phyloP scores from a whole-genome alignment of 2,888 invertebrate species.

The Brachyptera risi region DNA sequence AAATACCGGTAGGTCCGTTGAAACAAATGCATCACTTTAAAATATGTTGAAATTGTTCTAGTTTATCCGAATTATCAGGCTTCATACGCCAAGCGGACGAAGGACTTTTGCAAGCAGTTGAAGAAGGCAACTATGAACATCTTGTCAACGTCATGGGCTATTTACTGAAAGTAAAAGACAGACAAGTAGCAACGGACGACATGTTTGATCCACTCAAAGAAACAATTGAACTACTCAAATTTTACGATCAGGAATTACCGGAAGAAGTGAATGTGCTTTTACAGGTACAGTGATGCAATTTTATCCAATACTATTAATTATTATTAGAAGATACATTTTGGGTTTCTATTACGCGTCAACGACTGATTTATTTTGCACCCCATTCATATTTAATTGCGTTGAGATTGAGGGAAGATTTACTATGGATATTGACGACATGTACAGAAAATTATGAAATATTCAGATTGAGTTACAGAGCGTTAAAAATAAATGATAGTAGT shows the following conservation, averaged over 20 bases:
- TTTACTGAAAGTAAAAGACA: slow-evolving; percentile 87
- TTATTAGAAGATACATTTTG: too few species aligned
- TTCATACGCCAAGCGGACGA: slow-evolving; percentile 90
- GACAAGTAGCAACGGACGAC: slow-evolving; percentile 81
- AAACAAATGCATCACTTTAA: too few species aligned
- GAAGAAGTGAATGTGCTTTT: slow-evolving; percentile 91
- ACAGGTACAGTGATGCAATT: slow-evolving; percentile 50
- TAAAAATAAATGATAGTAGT: too few species aligned
- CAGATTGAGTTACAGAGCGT: too few species aligned
- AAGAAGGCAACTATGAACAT: slow-evolving; percentile 76
- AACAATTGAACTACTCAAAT: slow-evolving; percentile 86
- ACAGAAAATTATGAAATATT: too few species aligned
- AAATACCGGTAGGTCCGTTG: too few species aligned
- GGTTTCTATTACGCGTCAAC: too few species aligned
- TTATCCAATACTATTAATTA: neutral
- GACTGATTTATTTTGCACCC: too few species aligned
- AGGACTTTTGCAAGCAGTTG: slow-evolving; percentile 70
- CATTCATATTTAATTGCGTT: too few species aligned
- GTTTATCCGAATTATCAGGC: slow-evolving; percentile 76
- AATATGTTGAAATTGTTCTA: too few species aligned
- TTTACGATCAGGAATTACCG: slow-evolving; percentile 94
- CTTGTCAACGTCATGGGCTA: slow-evolving; percentile 92
- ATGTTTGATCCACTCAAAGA: slow-evolving; percentile 95
- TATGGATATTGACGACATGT: too few species aligned
- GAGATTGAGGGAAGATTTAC: too few species aligned